These are phyloP conservation scores for Amblyraja radiata DNA, from an alignment of 2,797 vertebrate genomes.

Conservation along the genomic window DNA sequence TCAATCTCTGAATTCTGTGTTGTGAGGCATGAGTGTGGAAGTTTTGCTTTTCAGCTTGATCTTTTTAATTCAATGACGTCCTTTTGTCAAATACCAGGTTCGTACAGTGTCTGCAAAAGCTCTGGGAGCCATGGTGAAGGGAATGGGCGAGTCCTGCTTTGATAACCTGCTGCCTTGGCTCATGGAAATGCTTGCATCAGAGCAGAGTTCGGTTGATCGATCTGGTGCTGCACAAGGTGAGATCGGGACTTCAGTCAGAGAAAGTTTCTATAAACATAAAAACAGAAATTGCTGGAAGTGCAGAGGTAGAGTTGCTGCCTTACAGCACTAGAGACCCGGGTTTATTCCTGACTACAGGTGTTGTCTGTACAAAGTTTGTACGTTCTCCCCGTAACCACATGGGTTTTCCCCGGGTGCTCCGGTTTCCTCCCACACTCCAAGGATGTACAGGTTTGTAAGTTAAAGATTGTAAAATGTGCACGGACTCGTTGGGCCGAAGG, in stretches of 20 bases:
- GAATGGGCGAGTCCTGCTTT: slow-evolving; percentile 93
- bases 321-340: too few relatives aligned
- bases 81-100: slow-evolving; percentile 60
- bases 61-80: neutral
- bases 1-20: neutral
- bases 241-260: neutral
- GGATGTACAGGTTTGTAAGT: too few relatives aligned
- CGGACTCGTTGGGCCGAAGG: too few relatives aligned
- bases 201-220: slow-evolving; percentile 96
- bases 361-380: too few relatives aligned
- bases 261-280: neutral
- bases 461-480: too few relatives aligned
- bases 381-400: too few relatives aligned
- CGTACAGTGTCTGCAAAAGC: slow-evolving; percentile 95
- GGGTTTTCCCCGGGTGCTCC: too few relatives aligned
- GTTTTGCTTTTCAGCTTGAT: neutral
- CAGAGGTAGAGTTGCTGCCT: too few relatives aligned
- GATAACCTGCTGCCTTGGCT: slow-evolving; percentile 94
- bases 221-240: slow-evolving; percentile 93
- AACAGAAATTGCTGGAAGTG: too few relatives aligned
- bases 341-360: too few relatives aligned
- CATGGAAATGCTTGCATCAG: slow-evolving; percentile 93
- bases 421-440: too few relatives aligned
- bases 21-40: neutral
- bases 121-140: slow-evolving; percentile 96